These are phyloP conservation scores for Festucalex cinctus DNA, from an alignment of 2,113 vertebrate species.

Conservation along the genomic window DNA sequence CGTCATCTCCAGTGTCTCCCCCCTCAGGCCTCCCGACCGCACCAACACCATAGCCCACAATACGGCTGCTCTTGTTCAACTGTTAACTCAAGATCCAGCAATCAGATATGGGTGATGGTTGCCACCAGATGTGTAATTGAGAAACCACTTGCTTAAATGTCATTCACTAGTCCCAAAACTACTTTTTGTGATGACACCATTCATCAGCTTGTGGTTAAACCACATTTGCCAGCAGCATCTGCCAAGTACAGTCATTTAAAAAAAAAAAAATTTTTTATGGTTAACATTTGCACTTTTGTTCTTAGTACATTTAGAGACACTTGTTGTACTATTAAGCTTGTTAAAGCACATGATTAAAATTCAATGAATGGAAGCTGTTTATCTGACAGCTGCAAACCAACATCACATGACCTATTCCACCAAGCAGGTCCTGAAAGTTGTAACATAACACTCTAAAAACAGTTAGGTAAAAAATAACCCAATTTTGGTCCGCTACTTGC, in stretches of 20 bases:
- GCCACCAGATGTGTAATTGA: conserved; percentile 15
- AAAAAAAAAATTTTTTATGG: conserved; percentile 2
- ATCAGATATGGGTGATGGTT: conserved; percentile 19
- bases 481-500: no score
- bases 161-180: conserved; percentile 29
- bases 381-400: neutral
- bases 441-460: neutral
- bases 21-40: conserved; percentile 33
- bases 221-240: conserved; percentile 13
- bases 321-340: neutral
- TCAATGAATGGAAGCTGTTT: neutral
- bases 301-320: neutral
- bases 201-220: neutral
- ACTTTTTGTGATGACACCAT: conserved; percentile 25
- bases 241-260: neutral
- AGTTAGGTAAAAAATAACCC: no score
- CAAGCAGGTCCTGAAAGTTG: neutral
- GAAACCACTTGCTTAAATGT: conserved; percentile 24
- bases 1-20: conserved; percentile 48
- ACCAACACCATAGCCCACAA: conserved; percentile 17
- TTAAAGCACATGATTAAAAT: neutral
- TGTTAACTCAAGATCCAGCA: conserved; percentile 25
- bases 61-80: conserved; percentile 32
- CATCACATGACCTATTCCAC: no score
- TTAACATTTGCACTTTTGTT: neutral